Evolutionary conservation across 1,140 invertebrate species (phyloP), one percentile per base, ranked within the genome.

Genomic region (Helicoverpa armigera): DNA sequence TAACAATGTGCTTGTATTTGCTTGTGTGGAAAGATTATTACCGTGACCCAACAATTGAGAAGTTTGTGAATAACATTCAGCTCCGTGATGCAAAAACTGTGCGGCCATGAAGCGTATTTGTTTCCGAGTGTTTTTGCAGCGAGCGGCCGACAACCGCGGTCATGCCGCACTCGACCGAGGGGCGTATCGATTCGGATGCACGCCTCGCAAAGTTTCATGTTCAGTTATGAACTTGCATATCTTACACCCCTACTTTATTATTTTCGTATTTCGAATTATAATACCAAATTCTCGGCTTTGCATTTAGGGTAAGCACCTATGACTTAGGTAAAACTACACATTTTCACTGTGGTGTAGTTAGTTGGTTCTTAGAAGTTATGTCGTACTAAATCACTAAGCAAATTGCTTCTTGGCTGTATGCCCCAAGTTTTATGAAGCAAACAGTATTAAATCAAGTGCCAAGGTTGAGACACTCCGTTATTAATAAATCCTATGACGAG

Each of bases 91-190:
- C 82, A 86, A 87, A 85, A 88, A 88, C 80, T 76, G 56, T 85
- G 58, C 82, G 87, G 72, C 86, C 88, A 77, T 90, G 89, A 88
- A 72, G 83, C 77, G 77, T 76, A 43, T 56, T 79, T 61, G 80
- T 80, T 85, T 83, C 84, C 84, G 84, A 85, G 80, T 80, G 56
- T 85, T 85, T 85, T 85, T 85, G 54, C 80, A 76, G 18, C 80
- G 53, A 79, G 76, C 73, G 81, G 54, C 53, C 76, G 29, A 74
- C 73, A 60, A 35, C 67, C 58, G 73, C 61, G 79, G 78, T 72
- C 67, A 61, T 48, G 16, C 54, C 74, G 54, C 70, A 23, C 53
- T 54, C 53, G 29, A 69, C 60, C 60, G 53, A 80, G 74, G 76
- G 79, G 54, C 69, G 65, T 82, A 85, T 82, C 81, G 75, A 79